Percentiles rank a stretch among this genome's conserved stretches.
Evolutionary conservation across 2,797 vertebrate species (phyloP).

Genomic region (Lophotriccus pileatus): DNA sequence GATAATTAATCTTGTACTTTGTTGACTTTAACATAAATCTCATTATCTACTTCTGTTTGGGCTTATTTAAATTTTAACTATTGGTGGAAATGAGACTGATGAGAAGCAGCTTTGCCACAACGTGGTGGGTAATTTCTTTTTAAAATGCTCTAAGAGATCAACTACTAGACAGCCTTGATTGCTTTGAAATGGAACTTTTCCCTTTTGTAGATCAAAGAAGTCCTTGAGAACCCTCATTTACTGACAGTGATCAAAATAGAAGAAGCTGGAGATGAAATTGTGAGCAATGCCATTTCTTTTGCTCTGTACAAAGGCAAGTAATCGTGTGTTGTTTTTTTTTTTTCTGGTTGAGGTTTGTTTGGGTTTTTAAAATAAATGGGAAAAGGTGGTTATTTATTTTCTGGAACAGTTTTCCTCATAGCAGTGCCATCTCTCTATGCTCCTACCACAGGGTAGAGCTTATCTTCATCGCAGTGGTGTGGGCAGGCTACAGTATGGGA

Average conservation of each 20-base stretch:
- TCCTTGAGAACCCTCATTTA: slow-evolving; percentile 78
- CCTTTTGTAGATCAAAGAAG: slow-evolving; percentile 78
- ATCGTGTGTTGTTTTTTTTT: neutral
- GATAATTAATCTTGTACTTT: neutral
- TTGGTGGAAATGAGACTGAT: neutral
- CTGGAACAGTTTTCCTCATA: neutral
- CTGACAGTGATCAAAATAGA: slow-evolving; percentile 82
- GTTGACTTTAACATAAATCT: neutral
- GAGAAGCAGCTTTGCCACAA: neutral
- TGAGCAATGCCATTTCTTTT: slow-evolving; percentile 80
- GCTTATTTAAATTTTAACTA: neutral
- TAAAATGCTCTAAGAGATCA: neutral
- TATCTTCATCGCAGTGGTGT: neutral
- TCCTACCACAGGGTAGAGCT: neutral
- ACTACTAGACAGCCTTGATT: neutral
- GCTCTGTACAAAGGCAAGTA: slow-evolving; percentile 81
- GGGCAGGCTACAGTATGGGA: neutral
- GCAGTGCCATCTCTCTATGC: neutral
- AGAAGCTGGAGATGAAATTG: slow-evolving; percentile 80
- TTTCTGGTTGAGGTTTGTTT: neutral
- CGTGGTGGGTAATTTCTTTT: neutral
- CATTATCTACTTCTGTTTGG: neutral
- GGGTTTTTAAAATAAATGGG: neutral
- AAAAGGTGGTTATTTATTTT: neutral
- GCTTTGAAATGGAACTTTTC: neutral